A percentile compares a stretch with the other conserved stretches of the same genome.
These are phyloP conservation scores for Nomada ruficornis DNA, from an alignment of 2,888 invertebrate genomes.

Conservation along the genomic window DNA sequence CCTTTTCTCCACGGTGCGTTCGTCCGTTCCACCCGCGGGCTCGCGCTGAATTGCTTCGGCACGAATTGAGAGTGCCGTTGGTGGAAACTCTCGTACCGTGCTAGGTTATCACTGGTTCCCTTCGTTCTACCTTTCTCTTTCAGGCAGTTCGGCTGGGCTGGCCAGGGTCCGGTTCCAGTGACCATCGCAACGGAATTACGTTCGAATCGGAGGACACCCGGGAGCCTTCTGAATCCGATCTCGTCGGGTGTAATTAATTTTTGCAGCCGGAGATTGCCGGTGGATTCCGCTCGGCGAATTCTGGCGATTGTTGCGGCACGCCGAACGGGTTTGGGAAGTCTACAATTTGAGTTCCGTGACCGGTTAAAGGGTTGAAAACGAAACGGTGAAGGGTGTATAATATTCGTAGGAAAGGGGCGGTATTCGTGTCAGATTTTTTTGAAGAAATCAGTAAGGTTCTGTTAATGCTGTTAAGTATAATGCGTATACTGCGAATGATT, in stretches of 20 bases:
- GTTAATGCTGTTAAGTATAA: too few species aligned
- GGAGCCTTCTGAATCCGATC: conserved; percentile 34
- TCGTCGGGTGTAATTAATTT: conserved; percentile 47
- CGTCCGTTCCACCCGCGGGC: conserved; percentile 42
- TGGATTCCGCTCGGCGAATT: conserved; percentile 1
- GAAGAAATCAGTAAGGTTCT: too few species aligned
- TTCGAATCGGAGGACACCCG: conserved; percentile 29
- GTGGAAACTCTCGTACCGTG: conserved; percentile 73
- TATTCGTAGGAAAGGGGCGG: too few species aligned
- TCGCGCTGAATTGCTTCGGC: conserved; percentile 76
- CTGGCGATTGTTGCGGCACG: conserved; percentile 8
- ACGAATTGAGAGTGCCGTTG: conserved; percentile 75
- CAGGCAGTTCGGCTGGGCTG: conserved; percentile 8
- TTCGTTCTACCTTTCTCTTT: conserved; percentile 33
- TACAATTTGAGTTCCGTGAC: too few species aligned
- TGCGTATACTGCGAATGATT: too few species aligned
- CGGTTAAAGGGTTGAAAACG: too few species aligned
- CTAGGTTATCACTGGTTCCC: conserved; percentile 61
- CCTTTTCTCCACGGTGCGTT: conserved; percentile 25
- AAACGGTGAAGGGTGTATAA: too few species aligned
- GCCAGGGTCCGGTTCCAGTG: conserved; percentile 10
- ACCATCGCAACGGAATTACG: conserved; percentile 33
- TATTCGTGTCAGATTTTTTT: too few species aligned
- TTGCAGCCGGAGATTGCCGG: conserved; percentile 37
- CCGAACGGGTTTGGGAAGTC: not conserved